Conservation (phyloP, 2,888 invertebrate species). For the Himalopsyche tibetana region DNA sequence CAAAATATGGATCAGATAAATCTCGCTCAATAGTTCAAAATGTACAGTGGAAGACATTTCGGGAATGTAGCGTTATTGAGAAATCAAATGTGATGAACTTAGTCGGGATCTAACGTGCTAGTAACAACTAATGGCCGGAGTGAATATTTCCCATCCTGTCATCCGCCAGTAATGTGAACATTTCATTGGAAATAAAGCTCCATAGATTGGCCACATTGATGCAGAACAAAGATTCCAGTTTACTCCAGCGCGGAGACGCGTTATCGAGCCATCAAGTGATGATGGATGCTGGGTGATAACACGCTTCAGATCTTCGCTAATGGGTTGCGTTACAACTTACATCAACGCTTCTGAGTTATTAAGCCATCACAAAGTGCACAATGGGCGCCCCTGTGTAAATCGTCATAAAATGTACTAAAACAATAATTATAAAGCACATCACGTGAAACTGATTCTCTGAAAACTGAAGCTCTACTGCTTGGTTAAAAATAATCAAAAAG, state of each 20-base stretch:
- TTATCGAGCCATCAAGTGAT: not conserved
- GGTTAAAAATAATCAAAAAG: no score
- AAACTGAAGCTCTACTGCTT: no score
- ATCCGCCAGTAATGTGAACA: not conserved
- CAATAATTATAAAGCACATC: no score
- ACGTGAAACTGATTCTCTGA: no score
- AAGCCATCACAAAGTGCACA: not conserved
- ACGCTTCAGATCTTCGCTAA: not conserved
- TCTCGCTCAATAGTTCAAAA: no score
- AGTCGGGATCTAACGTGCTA: no score
- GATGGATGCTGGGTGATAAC: slow-evolving; percentile 1
- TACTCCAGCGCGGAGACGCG: not conserved
- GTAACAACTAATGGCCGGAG: not conserved
- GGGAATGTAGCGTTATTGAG: no score
- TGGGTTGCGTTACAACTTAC: slow-evolving; percentile 1
- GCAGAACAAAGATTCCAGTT: not conserved
- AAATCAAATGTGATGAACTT: no score
- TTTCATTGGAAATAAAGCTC: not conserved
- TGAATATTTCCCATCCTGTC: not conserved
- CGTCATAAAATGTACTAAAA: no score
- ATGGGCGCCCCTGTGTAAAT: not conserved
- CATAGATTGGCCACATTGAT: slow-evolving; percentile 1
- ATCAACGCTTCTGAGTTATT: not conserved
- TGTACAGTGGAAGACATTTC: no score
- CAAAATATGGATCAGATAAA: no score